These are phyloP conservation scores for Mythimna impura DNA, from an alignment of 2,888 invertebrate genomes.

Conservation along the genomic window DNA sequence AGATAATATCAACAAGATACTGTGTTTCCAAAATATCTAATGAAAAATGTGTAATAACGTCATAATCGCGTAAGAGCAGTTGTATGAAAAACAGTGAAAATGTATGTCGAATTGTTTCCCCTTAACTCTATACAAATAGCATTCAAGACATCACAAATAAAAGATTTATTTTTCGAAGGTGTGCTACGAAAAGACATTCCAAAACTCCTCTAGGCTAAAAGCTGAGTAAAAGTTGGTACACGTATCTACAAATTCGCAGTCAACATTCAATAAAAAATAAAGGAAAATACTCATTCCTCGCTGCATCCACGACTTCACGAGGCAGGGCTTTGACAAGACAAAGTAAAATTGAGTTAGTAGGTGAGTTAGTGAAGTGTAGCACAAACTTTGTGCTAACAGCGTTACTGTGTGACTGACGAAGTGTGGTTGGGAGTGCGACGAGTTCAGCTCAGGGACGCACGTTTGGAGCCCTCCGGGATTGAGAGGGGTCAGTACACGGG, in stretches of 20 bases:
- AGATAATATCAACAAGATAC: no score
- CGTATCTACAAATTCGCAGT: neutral
- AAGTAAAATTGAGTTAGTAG: conserved; percentile 44
- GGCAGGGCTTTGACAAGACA: neutral
- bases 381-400: conserved; percentile 31
- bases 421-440: neutral
- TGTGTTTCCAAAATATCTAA: no score
- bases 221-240: conserved; percentile 14
- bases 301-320: neutral
- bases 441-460: neutral
- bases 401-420: conserved; percentile 22
- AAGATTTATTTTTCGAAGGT: conserved; percentile 2
- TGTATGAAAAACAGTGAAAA: no score
- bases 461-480: neutral
- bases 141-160: neutral
- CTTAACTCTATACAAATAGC: neutral
- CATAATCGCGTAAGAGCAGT: no score
- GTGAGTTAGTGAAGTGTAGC: conserved; percentile 32
- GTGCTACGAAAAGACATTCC: neutral
- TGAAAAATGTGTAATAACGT: no score
- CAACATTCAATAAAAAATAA: neutral
- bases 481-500: neutral
- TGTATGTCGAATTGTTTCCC: no score
- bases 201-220: conserved; percentile 8
- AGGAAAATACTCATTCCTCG: neutral